Base-by-base conservation (phyloP, 2,797 vertebrate genomes). In the Eidolon dupreanum region DNA sequence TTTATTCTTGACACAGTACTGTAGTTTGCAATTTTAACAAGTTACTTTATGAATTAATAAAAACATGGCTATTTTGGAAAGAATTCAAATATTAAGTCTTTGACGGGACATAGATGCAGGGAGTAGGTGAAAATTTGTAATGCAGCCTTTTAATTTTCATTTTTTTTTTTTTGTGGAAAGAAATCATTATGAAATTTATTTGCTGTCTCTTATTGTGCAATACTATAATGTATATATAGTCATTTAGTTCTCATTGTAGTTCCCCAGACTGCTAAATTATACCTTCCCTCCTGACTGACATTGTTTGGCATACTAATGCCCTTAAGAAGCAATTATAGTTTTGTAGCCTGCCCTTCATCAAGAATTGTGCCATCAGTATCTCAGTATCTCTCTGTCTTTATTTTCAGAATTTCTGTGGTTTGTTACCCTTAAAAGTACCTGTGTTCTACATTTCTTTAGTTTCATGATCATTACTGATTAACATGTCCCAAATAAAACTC, bases 21-120 rank as follows among this genome's bases (percentile, higher is more conserved):
- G 20, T 71, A 57, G 33, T 92, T 89, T 87, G 70, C 26, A 73
- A 53, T 74, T 97, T 68, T 79, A 93, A 33, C 46, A 88, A 70
- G n/a, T 63, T 41, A 86, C 68, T 94, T 84, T 84, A 11, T 88
- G 43, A 61, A 33, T 85, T 92, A 86, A 57, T 94, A 85, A 90
- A 94, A 73, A 31, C 17, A 24, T 77, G 59, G 6, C 59, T 70
- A 79, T 81, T 65, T 11, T 65, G 66, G 36, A 28, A 88, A 31
- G n/a, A 84, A 33, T 88, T 82, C 65, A 84, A 53, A 24, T 55
- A 15, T 74, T 79, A 71, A 53, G 5, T 36, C 22, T 87, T 91
- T 83, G 85, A 65, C 90, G 61, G 65, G 3, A 82, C 31, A 51
- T 63, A 73, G n/a, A 4, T 51, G n/a, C 65, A 93, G 57, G 55